phyloP scores from a whole-genome alignment of 1,140 invertebrate species.

The Bombus pascuorum region DNA sequence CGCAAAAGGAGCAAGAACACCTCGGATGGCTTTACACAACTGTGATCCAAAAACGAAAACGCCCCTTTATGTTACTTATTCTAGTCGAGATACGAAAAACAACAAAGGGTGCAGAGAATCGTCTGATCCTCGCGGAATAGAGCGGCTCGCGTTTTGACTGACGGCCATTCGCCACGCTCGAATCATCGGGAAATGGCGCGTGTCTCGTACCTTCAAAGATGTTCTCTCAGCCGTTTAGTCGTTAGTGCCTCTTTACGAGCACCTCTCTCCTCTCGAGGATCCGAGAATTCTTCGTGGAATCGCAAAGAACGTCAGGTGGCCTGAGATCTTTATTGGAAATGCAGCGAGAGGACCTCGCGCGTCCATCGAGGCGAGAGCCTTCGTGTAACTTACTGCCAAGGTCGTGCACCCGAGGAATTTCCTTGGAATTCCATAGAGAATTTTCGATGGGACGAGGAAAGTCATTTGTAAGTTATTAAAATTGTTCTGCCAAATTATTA shows the following conservation, averaged over 20 bases:
- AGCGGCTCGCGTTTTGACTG: constrained; percentile 57
- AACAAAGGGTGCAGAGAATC: background rate
- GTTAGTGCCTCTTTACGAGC: constrained; percentile 46
- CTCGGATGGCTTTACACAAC: background rate
- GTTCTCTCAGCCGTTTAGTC: constrained; percentile 26
- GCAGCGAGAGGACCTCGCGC: background rate
- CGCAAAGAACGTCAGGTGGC: constrained; percentile 48
- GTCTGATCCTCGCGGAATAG: constrained; percentile 13
- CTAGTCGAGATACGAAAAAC: background rate
- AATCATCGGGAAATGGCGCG: constrained; percentile 71
- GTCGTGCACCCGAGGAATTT: constrained; percentile 11
- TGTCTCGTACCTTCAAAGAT: constrained; percentile 71
- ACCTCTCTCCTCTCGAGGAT: background rate
- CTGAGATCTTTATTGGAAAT: constrained; percentile 52
- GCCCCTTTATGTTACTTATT: background rate
- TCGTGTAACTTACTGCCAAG: constrained; percentile 26
- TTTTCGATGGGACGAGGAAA: background rate
- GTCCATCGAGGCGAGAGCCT: background rate
- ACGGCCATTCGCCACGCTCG: constrained; percentile 70
- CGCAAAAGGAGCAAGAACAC: background rate
- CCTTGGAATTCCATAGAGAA: background rate
- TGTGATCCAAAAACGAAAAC: background rate
- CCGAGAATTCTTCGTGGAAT: constrained; percentile 37
- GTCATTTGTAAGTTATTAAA: background rate
- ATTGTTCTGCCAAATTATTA: background rate